Evolutionary conservation across 2,888 invertebrate genomes (phyloP).

Genomic region (Cheilosia vernalis): DNA sequence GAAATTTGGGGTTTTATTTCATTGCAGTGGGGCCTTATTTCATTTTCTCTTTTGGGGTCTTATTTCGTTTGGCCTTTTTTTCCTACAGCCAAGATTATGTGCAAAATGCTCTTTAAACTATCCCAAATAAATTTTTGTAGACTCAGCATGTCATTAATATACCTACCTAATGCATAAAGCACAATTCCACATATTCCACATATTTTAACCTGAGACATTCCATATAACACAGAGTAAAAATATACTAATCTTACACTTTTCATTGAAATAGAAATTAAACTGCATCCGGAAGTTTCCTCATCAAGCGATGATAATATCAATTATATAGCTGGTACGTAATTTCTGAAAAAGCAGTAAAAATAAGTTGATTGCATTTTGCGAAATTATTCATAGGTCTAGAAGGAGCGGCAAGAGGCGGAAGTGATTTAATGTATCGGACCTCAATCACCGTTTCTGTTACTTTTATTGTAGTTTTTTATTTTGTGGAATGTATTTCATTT

Average conservation of each 20-base stretch:
- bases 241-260: no score
- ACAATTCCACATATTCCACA: background rate
- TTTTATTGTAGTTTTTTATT: background rate
- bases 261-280: constrained; percentile 81
- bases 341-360: background rate
- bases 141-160: no score
- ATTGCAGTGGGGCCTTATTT: no score
- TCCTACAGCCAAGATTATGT: no score
- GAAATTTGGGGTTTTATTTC: no score
- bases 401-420: constrained; percentile 52
- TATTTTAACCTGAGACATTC: no score
- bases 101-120: no score
- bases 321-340: constrained; percentile 78
- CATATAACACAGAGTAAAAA: no score
- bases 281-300: constrained; percentile 82
- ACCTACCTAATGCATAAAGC: no score
- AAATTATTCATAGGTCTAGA: constrained; percentile 38
- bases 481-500: constrained; percentile 15
- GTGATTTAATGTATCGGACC: background rate
- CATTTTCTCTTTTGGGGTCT: no score
- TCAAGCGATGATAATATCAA: constrained; percentile 83
- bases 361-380: background rate
- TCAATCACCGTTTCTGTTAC: constrained; percentile 4
- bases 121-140: no score
- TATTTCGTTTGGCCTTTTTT: no score